phyloP scores from a whole-genome alignment of 2,113 vertebrate species.

The Guaruba guarouba region DNA sequence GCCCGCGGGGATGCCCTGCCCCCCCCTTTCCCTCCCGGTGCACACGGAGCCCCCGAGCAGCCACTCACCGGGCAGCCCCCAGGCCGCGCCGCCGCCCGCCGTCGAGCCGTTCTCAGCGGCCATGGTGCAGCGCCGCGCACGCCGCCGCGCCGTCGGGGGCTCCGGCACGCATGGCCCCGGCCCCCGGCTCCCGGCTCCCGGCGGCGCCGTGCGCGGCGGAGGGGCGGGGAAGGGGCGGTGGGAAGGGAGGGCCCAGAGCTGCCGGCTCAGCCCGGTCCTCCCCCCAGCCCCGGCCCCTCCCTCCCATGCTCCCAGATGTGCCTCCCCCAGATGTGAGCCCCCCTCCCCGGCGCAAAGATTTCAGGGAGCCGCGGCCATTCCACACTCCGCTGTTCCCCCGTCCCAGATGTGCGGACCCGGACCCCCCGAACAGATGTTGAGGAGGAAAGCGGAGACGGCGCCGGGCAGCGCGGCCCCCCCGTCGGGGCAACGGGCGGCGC shows the following conservation, averaged over 20 bases:
- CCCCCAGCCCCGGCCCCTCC: not conserved
- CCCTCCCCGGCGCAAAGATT: not conserved
- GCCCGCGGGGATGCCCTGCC: not conserved
- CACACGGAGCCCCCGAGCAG: not conserved
- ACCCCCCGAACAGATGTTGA: not conserved
- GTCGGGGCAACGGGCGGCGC: not conserved
- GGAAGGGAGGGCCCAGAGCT: too few species aligned
- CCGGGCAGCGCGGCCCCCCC: too few species aligned
- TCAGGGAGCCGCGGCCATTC: not conserved
- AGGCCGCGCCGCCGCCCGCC: not conserved
- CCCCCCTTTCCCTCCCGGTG: not conserved
- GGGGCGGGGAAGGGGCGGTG: too few species aligned
- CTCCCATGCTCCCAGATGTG: conserved; percentile 58
- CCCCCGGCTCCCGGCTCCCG: too few species aligned
- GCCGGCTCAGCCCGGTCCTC: too few species aligned
- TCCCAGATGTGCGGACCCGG: not conserved
- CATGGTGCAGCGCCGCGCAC: conserved; percentile 14
- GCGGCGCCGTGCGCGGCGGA: too few species aligned
- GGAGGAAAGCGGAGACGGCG: too few species aligned
- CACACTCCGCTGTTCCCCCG: not conserved
- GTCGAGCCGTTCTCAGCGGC: conserved; percentile 32
- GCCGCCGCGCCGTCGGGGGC: not conserved
- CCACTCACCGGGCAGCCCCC: conserved; percentile 47
- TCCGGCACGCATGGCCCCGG: not conserved
- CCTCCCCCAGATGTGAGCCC: conserved; percentile 47